A percentile compares a stretch with the other conserved stretches of the same genome.
These are phyloP conservation scores for Drosophila saltans DNA, from an alignment of 1,140 invertebrate genomes.

Conservation along the genomic window DNA sequence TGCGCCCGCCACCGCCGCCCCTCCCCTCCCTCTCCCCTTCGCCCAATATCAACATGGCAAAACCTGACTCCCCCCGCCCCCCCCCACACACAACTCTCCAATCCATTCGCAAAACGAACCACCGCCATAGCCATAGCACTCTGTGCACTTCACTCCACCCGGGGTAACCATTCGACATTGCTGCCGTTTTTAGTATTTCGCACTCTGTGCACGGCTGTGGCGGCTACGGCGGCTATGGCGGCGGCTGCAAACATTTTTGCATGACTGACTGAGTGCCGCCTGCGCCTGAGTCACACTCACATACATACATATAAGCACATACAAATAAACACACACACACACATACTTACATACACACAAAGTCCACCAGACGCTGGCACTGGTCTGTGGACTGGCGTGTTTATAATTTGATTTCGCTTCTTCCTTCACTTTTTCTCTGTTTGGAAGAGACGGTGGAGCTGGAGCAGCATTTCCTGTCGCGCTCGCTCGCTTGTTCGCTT, in stretches of 20 bases:
- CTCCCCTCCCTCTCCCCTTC: neutral
- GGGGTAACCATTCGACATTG: conserved; percentile 22
- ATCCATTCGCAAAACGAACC: neutral
- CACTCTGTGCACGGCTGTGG: conserved; percentile 64
- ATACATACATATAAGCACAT: conserved; percentile 28
- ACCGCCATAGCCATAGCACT: conserved; percentile 22
- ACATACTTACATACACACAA: conserved; percentile 28
- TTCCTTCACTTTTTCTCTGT: conserved; percentile 56
- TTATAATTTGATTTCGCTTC: conserved; percentile 81
- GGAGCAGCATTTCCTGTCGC: conserved; percentile 74
- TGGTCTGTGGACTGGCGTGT: conserved; percentile 69
- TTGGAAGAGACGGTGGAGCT: conserved; percentile 25
- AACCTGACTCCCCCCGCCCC: neutral
- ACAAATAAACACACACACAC: conserved; percentile 22
- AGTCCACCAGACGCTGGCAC: conserved; percentile 57
- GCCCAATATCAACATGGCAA: too few species aligned
- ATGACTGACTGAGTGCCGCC: conserved; percentile 75
- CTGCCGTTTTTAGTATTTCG: conserved; percentile 80
- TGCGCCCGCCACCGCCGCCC: conserved; percentile 44
- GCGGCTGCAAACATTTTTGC: conserved; percentile 76
- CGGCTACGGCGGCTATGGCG: conserved; percentile 21
- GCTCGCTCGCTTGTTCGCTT: conserved; percentile 16
- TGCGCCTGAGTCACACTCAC: conserved; percentile 70
- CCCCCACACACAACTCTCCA: conserved; percentile 1
- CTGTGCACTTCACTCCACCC: conserved; percentile 42